These are phyloP conservation scores for Hippocampus zosterae DNA, from an alignment of 2,113 vertebrate species.

Conservation along the genomic window DNA sequence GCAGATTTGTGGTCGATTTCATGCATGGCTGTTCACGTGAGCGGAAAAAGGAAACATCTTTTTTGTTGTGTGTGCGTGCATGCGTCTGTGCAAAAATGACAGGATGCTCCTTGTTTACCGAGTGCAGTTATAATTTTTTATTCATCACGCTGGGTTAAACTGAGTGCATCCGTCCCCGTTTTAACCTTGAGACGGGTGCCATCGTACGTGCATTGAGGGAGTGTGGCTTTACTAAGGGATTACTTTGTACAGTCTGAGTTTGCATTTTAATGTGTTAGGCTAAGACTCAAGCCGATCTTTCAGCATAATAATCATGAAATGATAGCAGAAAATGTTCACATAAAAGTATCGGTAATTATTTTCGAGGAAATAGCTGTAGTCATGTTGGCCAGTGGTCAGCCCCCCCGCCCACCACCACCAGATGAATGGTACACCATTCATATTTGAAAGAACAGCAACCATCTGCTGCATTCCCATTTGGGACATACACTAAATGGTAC, in stretches of 20 bases:
- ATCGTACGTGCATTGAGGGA: conserved; percentile 27
- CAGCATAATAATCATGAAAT: background rate
- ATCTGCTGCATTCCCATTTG: too few relatives aligned
- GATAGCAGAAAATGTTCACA: background rate
- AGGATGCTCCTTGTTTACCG: background rate
- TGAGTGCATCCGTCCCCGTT: conserved; percentile 19
- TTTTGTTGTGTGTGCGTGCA: background rate
- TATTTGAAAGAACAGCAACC: too few relatives aligned
- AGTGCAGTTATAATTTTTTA: background rate
- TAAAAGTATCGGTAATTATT: background rate
- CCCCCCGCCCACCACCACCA: too few relatives aligned
- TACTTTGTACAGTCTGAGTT: conserved; percentile 42
- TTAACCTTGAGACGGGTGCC: conserved; percentile 33
- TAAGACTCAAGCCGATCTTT: conserved; percentile 44
- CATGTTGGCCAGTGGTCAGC: too few relatives aligned
- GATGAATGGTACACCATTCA: too few relatives aligned
- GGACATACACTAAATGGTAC: too few relatives aligned
- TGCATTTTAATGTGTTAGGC: conserved; percentile 53
- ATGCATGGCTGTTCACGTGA: conserved; percentile 4
- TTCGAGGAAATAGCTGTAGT: too few relatives aligned
- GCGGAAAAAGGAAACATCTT: background rate
- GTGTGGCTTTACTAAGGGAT: conserved; percentile 40
- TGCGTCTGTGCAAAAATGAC: background rate
- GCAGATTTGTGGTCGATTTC: conserved; percentile 9
- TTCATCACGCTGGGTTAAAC: background rate